Base-by-base conservation (phyloP, 2,113 vertebrate genomes). In the Picathartes gymnocephalus region DNA sequence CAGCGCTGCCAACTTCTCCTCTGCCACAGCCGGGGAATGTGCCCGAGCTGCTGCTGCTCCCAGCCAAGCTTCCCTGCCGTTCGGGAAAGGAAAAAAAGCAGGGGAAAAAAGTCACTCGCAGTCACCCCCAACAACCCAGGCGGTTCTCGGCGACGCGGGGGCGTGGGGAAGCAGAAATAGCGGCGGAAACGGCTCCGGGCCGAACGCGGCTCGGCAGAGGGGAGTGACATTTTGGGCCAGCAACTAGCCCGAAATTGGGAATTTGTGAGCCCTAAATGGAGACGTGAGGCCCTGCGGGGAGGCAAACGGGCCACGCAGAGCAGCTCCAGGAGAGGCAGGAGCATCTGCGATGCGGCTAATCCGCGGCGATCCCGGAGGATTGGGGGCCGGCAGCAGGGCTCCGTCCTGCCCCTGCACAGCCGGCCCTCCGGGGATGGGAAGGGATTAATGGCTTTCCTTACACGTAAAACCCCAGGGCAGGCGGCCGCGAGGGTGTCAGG, bases 301-400 rank as follows among this genome's bases (percentile, higher is more conserved):
- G 57, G 44, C 30, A 58, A 42, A 47, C 2, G 0, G 35, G 60
- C 31, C 0, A 0, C 2, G 13, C 40, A 56, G 12, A 25, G 57
- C 23, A 64, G 64, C 11, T 13, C 64, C 70, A 13, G 9, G 7
- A 81, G 47, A 39, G 61, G 82, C 74, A 72, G 88, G 30, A 64
- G 82, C 94, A 94, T 77, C 95, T 96, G 93, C 0, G 9, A 92
- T 62, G 56, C 35, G 54, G 95, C 88, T 95, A 92, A 96, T 95
- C 93, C 94, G 9, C 20, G 12, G 39, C 18, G 5, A 91, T 78
- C 61, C 73, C 1, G 0, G 30, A 56, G 90, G 95, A 95, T 25
- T 44, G 77, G 79, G 78, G 50, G 84, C 51, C 44, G 51, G 24
- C 65, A 65, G 91, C 86, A 79, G 73, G 53, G 76, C 86, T 54